Base-by-base conservation (phyloP, 2,888 invertebrate genomes). In the Sphaeridia pumilis region DNA sequence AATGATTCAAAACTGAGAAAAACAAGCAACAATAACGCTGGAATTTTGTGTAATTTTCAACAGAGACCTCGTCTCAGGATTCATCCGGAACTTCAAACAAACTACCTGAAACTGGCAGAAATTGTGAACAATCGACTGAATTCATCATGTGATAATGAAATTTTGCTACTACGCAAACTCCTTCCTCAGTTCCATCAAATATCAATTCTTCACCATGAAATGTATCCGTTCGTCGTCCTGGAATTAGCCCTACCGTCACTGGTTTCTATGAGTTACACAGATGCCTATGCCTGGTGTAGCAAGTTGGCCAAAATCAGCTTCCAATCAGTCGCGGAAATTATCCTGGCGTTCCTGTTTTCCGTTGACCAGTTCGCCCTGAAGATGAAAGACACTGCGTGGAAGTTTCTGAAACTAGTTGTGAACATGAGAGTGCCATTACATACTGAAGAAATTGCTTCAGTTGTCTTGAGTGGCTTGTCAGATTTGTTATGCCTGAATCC, bases 371-470 rank as follows among this genome's bases (percentile, higher is more conserved):
- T 38, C 17, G 38, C 38, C 5, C 17, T 17, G 20, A 38, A 17
- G 17, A 38, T 38, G 38, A 36, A 26, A 21, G 35, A 50, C 2
- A 58, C 54, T 31, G 20, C 55, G 7, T 63, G 63, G 63, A 44
- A 47, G 2, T 43, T 61, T 24, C 35, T 61, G 1, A 31, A 41
- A n/a, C 2, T 46, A 1, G 47, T 61, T 7, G 52, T 59, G 0
- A 22, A 43, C 3, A 52, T 52, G 0, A 57, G 60, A 10, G 36
- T 49, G 10, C 25, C 14, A 5, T 25, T 52, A 10, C 47, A 46
- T 5, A 34, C 50, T 10, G 46, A 44, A 12, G 52, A 55, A 28
- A 27, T 52, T 14, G 34, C 49, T 35, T 3, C 52, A 2, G 14
- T 54, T 7, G 51, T 58, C 2, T 47, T 52, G 7, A 24, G 1